Base-by-base conservation (phyloP, 2,113 vertebrate genomes). In the Coreoperca whiteheadi region DNA sequence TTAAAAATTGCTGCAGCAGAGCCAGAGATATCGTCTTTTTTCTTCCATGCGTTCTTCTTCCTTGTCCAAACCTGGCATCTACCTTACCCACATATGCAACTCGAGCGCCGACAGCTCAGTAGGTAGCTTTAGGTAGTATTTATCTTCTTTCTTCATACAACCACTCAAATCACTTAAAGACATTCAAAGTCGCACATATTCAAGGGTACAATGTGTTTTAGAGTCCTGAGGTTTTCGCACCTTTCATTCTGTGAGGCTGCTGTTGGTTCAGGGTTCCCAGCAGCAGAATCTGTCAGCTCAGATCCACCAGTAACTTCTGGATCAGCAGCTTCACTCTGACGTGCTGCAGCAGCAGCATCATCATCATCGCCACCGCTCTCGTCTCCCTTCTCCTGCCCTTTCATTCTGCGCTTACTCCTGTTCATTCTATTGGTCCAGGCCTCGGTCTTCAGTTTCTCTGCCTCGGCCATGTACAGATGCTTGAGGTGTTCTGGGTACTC, bases 401-500 rank as follows among this genome's bases (percentile, higher is more conserved):
- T 64, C 0, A 77, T 87, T 23, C 86, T 66, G 12, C 34, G 39
- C 65, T 92, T 95, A 75, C 46, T 64, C 84, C 94, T 96, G 43
- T 68, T 91, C 4, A 85, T 64, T 74, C 90, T 86, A 25, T 94
- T 89, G 1, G 85, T 73, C 86, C 92, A 88, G 18, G 90, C 86
- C 92, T 97, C 94, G n/a, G 93, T 87, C 66, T 87, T 96, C 20
- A 98, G 93, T 81, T 87, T 95, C 92, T 97, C 89, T 10, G 96
- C 97, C 86, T 99, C 98, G 0, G 97, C 98, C 77, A 96, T 12
- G 63, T 99, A 99, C 20, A 99, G 97, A 89, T 99, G 98, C 64
- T 93, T 97, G 86, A 99, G 93, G 73, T 99, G 97, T 46, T 99
- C 98, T 4, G 98, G 98, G 28, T 98, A 99, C 32, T 93, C 88